Percentiles rank a stretch among this genome's conserved stretches.
These are phyloP conservation scores for Sycobia sp. DNA, from an alignment of 1,140 invertebrate genomes.

Conservation along the genomic window DNA sequence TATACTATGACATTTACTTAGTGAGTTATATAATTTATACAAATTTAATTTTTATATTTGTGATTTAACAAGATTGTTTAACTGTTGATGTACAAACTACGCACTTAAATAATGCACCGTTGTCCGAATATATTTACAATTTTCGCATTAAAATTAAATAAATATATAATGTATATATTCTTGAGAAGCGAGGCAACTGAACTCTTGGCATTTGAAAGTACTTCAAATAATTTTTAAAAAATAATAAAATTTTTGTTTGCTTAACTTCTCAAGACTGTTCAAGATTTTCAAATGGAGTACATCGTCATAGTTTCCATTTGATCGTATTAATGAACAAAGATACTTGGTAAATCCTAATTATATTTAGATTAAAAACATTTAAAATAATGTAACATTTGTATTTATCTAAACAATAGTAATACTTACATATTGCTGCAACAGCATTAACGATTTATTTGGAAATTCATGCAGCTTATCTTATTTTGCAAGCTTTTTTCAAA, in stretches of 20 bases:
- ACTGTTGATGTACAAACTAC: conserved; percentile 45
- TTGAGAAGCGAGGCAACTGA: not conserved
- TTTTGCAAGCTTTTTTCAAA: too few relatives aligned
- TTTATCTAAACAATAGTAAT: conserved; percentile 19
- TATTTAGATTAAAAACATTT: not conserved
- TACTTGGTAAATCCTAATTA: not conserved
- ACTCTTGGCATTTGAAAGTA: not conserved
- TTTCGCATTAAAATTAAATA: conserved; percentile 8
- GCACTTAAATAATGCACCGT: conserved; percentile 44
- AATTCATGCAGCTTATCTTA: conserved; percentile 24
- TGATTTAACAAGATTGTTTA: conserved; percentile 34
- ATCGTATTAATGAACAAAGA: not conserved
- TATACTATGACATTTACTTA: conserved; percentile 5
- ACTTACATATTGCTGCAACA: conserved; percentile 23
- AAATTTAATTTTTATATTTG: conserved; percentile 17
- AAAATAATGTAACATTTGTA: conserved; percentile 35
- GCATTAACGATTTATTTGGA: not conserved
- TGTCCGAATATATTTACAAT: conserved; percentile 43
- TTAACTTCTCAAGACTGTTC: not conserved
- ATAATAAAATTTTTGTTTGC: too few relatives aligned
- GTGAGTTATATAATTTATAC: conserved; percentile 22
- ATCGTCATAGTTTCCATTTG: not conserved
- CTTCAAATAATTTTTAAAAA: not conserved
- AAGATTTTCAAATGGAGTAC: not conserved
- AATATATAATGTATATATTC: not conserved